Conservation (phyloP, 2,113 vertebrate genomes). For the Chrysochloris asiatica region DNA sequence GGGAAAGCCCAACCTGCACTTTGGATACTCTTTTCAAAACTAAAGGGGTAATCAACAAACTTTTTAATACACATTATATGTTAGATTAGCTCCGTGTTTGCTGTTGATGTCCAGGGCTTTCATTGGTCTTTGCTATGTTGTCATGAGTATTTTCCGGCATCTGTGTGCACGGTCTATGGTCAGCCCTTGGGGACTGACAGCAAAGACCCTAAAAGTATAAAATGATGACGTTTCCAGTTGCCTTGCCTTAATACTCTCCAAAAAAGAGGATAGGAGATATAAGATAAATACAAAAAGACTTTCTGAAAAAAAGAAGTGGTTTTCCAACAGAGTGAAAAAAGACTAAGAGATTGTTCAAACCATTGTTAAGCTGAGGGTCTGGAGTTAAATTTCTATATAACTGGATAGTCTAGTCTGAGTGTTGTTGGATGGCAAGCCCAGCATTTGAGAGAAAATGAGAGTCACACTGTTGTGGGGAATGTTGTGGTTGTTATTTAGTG, state of each 20-base stretch:
- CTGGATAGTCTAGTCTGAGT: background rate
- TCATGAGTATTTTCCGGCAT: background rate
- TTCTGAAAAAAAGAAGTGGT: constrained; percentile 4
- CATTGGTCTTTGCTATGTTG: background rate
- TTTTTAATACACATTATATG: background rate
- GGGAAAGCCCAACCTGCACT: background rate
- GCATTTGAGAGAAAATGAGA: background rate
- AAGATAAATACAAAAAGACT: constrained; percentile 18
- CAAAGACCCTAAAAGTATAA: background rate
- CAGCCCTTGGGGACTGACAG: background rate
- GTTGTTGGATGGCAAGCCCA: background rate
- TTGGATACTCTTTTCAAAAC: background rate
- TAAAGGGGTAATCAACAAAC: background rate
- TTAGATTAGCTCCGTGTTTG: background rate
- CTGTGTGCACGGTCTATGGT: background rate
- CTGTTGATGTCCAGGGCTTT: background rate
- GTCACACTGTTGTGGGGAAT: background rate
- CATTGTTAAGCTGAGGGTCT: background rate
- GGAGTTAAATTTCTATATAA: background rate
- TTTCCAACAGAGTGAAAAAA: background rate
- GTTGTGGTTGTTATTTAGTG: no score
- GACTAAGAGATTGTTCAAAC: background rate
- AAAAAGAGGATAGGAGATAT: background rate
- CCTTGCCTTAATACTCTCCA: background rate
- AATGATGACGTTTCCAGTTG: background rate